Evolutionary conservation across 2,797 vertebrate species (phyloP).

Genomic region (Meriones psammophilus): DNA sequence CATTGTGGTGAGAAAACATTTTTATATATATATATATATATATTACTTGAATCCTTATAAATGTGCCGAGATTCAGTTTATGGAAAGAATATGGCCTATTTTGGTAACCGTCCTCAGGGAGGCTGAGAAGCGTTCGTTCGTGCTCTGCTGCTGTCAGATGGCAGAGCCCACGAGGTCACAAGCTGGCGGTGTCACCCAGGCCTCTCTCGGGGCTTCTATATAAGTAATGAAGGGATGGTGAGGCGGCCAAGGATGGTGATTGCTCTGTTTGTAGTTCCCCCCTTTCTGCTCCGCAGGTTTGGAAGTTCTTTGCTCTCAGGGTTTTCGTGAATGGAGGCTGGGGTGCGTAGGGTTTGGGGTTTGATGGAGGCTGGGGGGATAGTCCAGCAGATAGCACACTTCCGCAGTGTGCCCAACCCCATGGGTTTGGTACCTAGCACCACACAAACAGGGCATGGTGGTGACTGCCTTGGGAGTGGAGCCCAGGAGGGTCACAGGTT

Average conservation of each 20-base stretch:
- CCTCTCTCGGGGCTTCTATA: conserved; percentile 38
- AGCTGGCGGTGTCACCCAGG: not conserved
- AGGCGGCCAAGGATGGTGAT: conserved; percentile 4
- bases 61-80: conserved; percentile 57
- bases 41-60: conserved; percentile 59
- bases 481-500: not conserved
- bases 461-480: not conserved
- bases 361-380: too few relatives aligned
- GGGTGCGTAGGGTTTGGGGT: too few relatives aligned
- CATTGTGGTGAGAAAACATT: conserved; percentile 48
- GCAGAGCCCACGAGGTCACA: not conserved
- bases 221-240: not conserved
- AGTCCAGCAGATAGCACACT: not conserved
- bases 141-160: not conserved
- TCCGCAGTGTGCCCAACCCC: not conserved
- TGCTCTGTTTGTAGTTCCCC: not conserved
- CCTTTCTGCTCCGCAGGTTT: conserved; percentile 36
- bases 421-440: not conserved
- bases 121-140: conserved; percentile 52
- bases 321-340: not conserved
- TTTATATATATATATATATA: not conserved
- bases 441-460: too few relatives aligned
- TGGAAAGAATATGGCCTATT: conserved; percentile 68
- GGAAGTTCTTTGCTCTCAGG: not conserved
- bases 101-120: conserved; percentile 61